phyloP scores from a whole-genome alignment of 1,140 invertebrate genomes.

The Orius laevigatus region DNA sequence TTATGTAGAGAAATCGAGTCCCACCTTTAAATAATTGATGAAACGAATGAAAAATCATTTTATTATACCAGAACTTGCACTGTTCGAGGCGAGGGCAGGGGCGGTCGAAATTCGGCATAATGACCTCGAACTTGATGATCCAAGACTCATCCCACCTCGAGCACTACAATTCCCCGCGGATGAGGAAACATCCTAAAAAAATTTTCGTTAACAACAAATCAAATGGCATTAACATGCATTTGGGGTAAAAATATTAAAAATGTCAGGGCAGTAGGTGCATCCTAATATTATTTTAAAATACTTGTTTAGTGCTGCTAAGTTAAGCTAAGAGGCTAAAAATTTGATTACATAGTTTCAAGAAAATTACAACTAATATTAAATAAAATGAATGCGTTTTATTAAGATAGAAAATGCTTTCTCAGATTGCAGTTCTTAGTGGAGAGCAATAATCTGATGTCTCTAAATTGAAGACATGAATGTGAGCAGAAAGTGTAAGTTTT shows the following conservation, averaged over 20 bases:
- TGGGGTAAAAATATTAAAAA: too few relatives aligned
- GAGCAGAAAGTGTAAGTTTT: too few relatives aligned
- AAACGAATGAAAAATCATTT: conserved; percentile 1
- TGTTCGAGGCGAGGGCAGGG: conserved; percentile 9
- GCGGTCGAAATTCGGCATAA: conserved; percentile 16
- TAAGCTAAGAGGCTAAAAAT: not conserved
- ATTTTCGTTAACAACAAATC: not conserved
- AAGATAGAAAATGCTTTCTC: too few relatives aligned
- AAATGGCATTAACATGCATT: not conserved
- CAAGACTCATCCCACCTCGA: conserved; percentile 10
- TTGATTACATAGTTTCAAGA: too few relatives aligned
- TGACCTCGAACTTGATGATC: conserved; percentile 18
- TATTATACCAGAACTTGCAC: conserved; percentile 2
- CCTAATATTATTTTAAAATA: not conserved
- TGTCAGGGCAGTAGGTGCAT: too few relatives aligned
- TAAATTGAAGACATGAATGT: too few relatives aligned
- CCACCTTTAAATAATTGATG: conserved; percentile 1
- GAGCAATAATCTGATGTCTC: too few relatives aligned
- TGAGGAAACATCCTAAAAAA: conserved; percentile 11
- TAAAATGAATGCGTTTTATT: too few relatives aligned
- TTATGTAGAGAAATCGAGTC: conserved; percentile 12
- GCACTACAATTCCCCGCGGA: conserved; percentile 9
- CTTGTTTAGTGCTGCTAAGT: not conserved
- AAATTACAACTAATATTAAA: too few relatives aligned
- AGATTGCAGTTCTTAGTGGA: too few relatives aligned